Conservation (phyloP, 1,140 invertebrate genomes). For the Drosophila persimilis region DNA sequence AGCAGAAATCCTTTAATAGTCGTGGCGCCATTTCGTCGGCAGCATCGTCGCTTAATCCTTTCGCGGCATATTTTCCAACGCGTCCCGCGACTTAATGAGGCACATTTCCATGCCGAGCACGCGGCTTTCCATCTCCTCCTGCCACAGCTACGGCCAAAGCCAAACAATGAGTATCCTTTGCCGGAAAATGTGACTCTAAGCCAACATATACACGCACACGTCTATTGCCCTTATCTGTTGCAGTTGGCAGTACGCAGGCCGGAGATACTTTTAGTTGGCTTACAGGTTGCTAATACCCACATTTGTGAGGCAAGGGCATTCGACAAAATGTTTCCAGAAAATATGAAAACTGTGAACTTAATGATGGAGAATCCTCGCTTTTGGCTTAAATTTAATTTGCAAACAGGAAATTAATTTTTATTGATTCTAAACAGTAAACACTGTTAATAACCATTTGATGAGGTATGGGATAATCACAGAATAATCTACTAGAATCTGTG, state of each 20-base stretch:
- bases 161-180: slow-evolving; percentile 52
- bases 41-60: slow-evolving; percentile 65
- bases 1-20: slow-evolving; percentile 62
- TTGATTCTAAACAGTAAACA: neutral
- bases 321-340: neutral
- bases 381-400: slow-evolving; percentile 7
- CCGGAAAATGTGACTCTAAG: slow-evolving; percentile 37
- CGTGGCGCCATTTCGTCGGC: slow-evolving; percentile 55
- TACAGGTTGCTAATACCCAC: neutral
- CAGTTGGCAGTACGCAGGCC: slow-evolving; percentile 25
- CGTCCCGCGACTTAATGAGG: slow-evolving; percentile 63
- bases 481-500: no score
- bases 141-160: slow-evolving; percentile 7
- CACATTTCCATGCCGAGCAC: slow-evolving; percentile 62
- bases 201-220: slow-evolving; percentile 20
- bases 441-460: no score
- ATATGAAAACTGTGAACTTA: neutral
- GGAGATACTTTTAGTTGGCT: slow-evolving; percentile 13
- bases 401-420: slow-evolving; percentile 43
- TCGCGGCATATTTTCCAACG: slow-evolving; percentile 70
- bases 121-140: slow-evolving; percentile 12
- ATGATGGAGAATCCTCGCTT: no score
- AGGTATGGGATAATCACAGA: no score
- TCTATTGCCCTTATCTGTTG: slow-evolving; percentile 37
- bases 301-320: no score